Evolutionary conservation across 2,888 invertebrate species (phyloP), one percentile per base, ranked within the genome.

Genomic region (Drymonia ruficornis): DNA sequence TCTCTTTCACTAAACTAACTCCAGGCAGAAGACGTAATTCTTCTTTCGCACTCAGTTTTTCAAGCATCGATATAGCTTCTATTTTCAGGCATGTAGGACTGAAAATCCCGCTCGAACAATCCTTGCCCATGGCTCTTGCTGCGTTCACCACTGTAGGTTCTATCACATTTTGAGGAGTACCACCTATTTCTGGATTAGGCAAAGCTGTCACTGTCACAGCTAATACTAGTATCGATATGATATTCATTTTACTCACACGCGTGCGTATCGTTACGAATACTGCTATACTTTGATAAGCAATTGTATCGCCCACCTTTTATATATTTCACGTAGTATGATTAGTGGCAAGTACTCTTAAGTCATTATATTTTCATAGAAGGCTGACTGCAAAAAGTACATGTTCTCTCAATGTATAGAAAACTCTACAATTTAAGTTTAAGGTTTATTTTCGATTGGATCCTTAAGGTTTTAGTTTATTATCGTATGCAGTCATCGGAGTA

Each of bases 1-100:
- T 69, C 77, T 96, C 96, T 61, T 95, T 95, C 40, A 96, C 94
- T 19, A 97, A 93, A 66, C 95, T 95, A 1, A 97, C 93, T 56
- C 89, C 92, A 15, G 89, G 91, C 1, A 89, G 61, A 0, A 89
- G 70, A 13, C 78, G 76, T 1, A 92, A 63, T 64, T 92, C 92
- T 4, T 91, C 89, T 61, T 89, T 92, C 0, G 84, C 75, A 61
- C 80, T 89, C 0, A 92, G 72, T 45, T 87, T 91, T 46, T 92
- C 92, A 5, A 92, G 73, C 46, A 91, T 65, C 0, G 89, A 83
- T 48, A 92, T 86, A 1, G 91, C 90, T 81, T 91, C 91, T 9
- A 91, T 86, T 62, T 92, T 92, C 48, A 92, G 63, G 56, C 92
- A 92, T 0, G 86, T 89, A 0, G 90, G 80, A 59, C 86, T 91